A percentile compares a stretch with the other conserved stretches of the same genome.
These are phyloP conservation scores for Enteromius unitaeniatus DNA, from an alignment of 2,797 vertebrate species.

Conservation along the genomic window DNA sequence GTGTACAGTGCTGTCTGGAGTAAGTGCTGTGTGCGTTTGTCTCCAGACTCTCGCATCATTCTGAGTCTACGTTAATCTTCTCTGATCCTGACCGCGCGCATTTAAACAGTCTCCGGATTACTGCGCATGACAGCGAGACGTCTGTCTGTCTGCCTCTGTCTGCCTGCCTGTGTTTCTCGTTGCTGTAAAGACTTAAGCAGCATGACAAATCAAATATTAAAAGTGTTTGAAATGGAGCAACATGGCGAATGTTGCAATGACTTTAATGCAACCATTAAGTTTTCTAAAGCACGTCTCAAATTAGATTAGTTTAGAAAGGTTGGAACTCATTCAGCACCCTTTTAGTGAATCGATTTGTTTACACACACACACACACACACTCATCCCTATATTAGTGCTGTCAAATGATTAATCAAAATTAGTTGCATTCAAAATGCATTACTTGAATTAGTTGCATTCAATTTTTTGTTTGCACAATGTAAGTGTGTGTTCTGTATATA, in stretches of 20 bases:
- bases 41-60: conserved; percentile 34
- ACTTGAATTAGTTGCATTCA: no score
- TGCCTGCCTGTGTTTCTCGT: neutral
- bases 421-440: no score
- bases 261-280: neutral
- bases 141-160: conserved; percentile 26
- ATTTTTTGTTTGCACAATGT: no score
- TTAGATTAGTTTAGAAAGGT: neutral
- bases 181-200: neutral
- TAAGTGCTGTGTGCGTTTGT: conserved; percentile 16
- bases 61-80: conserved; percentile 42
- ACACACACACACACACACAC: no score
- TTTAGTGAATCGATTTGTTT: neutral
- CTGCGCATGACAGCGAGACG: conserved; percentile 9
- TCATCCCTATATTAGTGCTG: no score
- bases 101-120: conserved; percentile 43
- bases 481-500: no score
- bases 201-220: neutral
- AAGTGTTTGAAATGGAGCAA: neutral
- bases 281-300: neutral
- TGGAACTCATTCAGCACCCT: neutral
- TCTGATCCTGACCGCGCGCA: conserved; percentile 27
- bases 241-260: neutral
- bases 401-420: no score
- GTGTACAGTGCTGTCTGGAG: conserved; percentile 18